Evolutionary conservation across 1,140 invertebrate species (phyloP).

Genomic region (Schlechtendalia chinensis): DNA sequence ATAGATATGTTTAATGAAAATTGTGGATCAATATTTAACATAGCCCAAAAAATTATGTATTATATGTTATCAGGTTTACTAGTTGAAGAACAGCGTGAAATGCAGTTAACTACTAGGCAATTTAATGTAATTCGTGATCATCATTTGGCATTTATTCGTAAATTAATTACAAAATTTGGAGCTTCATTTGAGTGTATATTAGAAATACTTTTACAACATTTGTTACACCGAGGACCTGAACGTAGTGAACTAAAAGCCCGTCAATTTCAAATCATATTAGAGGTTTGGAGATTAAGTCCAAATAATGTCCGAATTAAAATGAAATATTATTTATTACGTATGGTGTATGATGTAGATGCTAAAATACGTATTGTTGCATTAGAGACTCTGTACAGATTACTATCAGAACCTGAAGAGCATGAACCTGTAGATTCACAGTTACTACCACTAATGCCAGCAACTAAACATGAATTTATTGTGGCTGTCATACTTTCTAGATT

Average conservation of each 20-base stretch:
- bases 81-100: constrained; percentile 37
- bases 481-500: constrained; percentile 38
- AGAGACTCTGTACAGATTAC: constrained; percentile 21
- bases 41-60: constrained; percentile 26
- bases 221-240: constrained; percentile 41
- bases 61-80: constrained; percentile 6
- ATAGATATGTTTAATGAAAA: constrained; percentile 32
- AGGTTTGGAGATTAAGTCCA: constrained; percentile 34
- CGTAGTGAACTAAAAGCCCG: constrained; percentile 40
- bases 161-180: constrained; percentile 32
- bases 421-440: constrained; percentile 15
- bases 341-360: constrained; percentile 40
- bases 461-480: constrained; percentile 37
- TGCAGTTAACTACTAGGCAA: constrained; percentile 40
- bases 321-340: constrained; percentile 34
- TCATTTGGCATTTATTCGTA: constrained; percentile 41
- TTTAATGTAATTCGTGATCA: constrained; percentile 38
- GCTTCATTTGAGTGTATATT: constrained; percentile 12
- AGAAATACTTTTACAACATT: constrained; percentile 40
- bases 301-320: constrained; percentile 43
- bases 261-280: constrained; percentile 46
- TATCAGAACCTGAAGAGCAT: constrained; percentile 41
- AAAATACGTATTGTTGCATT: constrained; percentile 38
- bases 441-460: constrained; percentile 28
- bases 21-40: constrained; percentile 14